These are phyloP conservation scores for Synergus gifuensis DNA, from an alignment of 2,888 invertebrate species.

Conservation along the genomic window DNA sequence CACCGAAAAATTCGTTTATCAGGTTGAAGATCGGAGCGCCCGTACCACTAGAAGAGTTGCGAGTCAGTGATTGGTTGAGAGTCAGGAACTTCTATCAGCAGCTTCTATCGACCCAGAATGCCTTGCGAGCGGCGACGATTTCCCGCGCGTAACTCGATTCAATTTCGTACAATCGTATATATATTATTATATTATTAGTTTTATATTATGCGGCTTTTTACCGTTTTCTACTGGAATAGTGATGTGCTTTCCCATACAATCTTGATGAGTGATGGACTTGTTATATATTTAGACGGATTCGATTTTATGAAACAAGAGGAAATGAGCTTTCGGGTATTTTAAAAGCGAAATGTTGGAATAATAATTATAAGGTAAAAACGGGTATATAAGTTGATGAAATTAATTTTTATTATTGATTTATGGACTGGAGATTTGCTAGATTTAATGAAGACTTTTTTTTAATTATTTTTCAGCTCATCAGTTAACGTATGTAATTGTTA, in stretches of 20 bases:
- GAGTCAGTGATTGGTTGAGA: slow-evolving; percentile 71
- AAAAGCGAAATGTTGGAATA: too few species aligned
- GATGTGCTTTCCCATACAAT: not conserved
- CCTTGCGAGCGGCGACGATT: slow-evolving; percentile 60
- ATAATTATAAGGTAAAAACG: too few species aligned
- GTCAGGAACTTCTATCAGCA: slow-evolving; percentile 78
- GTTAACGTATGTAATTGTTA: too few species aligned
- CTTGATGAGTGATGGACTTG: not conserved
- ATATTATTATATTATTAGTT: not conserved
- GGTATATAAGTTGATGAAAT: too few species aligned
- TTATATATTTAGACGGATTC: too few species aligned
- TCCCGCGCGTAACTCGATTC: slow-evolving; percentile 59
- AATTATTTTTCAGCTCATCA: too few species aligned
- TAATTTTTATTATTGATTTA: too few species aligned
- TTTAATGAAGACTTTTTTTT: too few species aligned
- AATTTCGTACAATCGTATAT: slow-evolving; percentile 18
- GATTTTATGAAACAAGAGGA: too few species aligned
- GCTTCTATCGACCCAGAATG: slow-evolving; percentile 77
- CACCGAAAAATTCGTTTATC: slow-evolving; percentile 71
- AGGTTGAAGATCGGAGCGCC: slow-evolving; percentile 71
- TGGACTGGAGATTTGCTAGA: too few species aligned
- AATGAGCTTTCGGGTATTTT: too few species aligned
- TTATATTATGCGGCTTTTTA: not conserved
- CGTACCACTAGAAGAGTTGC: slow-evolving; percentile 60
- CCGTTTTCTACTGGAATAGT: not conserved